A percentile compares a stretch with the other conserved stretches of the same genome.
These are phyloP conservation scores for Alcis repandata DNA, from an alignment of 2,888 invertebrate genomes.

Conservation along the genomic window DNA sequence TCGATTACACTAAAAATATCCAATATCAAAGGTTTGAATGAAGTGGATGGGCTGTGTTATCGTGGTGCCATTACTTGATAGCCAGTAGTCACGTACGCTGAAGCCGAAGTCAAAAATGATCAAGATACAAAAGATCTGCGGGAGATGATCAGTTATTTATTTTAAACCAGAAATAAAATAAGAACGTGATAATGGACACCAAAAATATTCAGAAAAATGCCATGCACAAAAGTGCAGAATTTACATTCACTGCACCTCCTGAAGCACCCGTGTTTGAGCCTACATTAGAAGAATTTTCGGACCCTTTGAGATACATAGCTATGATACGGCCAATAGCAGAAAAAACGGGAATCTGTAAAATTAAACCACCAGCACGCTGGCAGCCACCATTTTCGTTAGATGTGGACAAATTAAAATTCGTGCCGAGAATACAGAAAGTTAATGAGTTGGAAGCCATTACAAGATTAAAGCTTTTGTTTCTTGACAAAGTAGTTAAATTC, in stretches of 20 bases:
- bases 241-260: constrained; percentile 84
- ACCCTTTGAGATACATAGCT: constrained; percentile 91
- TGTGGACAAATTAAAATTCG: constrained; percentile 87
- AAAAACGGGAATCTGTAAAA: constrained; percentile 91
- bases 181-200: constrained; percentile 70
- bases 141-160: constrained; percentile 2
- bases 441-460: constrained; percentile 89
- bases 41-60: constrained; percentile 22
- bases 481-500: constrained; percentile 91
- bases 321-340: constrained; percentile 91
- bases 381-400: constrained; percentile 93
- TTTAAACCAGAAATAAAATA: constrained; percentile 10
- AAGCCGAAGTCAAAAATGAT: constrained; percentile 24
- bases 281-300: constrained; percentile 90
- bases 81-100: constrained; percentile 81
- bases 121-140: constrained; percentile 17
- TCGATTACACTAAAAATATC: neutral
- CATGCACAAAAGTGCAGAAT: constrained; percentile 83
- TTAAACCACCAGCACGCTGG: constrained; percentile 91
- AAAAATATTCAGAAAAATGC: constrained; percentile 85
- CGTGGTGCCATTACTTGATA: constrained; percentile 84
- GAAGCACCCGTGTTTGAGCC: constrained; percentile 91
- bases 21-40: constrained; percentile 11
- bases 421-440: constrained; percentile 84
- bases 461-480: constrained; percentile 90